Conservation (phyloP, 2,797 vertebrate species). For the Carapus acus region DNA sequence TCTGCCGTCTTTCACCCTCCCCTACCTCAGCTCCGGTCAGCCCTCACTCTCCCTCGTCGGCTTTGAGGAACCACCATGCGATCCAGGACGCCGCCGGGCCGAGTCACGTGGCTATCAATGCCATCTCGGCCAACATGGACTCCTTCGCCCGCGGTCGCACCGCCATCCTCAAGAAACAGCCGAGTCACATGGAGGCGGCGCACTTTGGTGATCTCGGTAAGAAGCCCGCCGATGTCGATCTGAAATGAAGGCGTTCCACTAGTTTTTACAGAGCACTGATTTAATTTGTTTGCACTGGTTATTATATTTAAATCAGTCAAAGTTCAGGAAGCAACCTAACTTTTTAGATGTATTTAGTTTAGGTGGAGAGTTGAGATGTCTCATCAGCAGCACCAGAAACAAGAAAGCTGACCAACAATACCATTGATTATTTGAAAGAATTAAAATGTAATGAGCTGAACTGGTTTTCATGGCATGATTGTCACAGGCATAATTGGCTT, state of each 20-base stretch:
- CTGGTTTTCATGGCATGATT: too few species aligned
- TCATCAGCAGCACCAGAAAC: too few species aligned
- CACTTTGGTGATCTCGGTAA: slow-evolving; percentile 97
- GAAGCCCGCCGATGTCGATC: slow-evolving; percentile 6
- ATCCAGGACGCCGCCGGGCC: slow-evolving; percentile 92
- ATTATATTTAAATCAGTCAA: too few species aligned
- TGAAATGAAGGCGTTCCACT: not conserved
- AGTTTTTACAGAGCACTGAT: too few species aligned
- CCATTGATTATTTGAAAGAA: too few species aligned
- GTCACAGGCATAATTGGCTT: too few species aligned
- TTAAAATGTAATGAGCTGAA: too few species aligned
- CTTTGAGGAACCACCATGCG: slow-evolving; percentile 86
- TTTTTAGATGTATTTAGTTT: too few species aligned
- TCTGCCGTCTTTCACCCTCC: not conserved
- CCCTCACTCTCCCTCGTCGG: slow-evolving; percentile 81
- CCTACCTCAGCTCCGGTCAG: slow-evolving; percentile 66
- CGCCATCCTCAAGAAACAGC: slow-evolving; percentile 96
- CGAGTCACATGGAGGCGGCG: slow-evolving; percentile 95
- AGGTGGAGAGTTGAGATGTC: too few species aligned
- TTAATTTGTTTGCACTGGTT: too few species aligned
- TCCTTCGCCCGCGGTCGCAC: slow-evolving; percentile 94
- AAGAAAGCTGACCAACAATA: too few species aligned
- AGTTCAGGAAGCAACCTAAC: too few species aligned
- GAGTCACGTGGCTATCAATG: slow-evolving; percentile 96
- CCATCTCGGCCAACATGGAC: slow-evolving; percentile 99